Conservation (phyloP, 2,888 invertebrate species). For the Hirtodrosophila alboralis region DNA sequence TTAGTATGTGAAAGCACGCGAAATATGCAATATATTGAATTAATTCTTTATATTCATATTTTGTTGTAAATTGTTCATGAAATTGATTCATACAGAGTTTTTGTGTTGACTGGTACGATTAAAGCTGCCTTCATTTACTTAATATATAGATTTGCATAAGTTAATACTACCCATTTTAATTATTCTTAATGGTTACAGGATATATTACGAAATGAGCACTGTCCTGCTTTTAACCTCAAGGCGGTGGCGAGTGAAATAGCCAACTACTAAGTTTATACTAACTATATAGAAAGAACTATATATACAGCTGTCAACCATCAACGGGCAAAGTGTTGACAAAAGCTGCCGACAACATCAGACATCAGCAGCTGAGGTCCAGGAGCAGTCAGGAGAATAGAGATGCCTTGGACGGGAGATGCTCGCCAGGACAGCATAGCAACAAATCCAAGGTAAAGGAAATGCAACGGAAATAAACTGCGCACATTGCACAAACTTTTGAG, state of each 20-base stretch:
- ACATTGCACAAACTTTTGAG: conserved; percentile 73
- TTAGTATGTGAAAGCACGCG: no score
- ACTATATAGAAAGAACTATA: conserved; percentile 11
- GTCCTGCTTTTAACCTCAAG: conserved; percentile 5
- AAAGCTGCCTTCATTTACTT: no score
- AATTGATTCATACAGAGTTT: no score
- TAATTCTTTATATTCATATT: no score
- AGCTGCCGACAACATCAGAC: conserved; percentile 77
- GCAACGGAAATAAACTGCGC: conserved; percentile 79
- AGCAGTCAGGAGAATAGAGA: conserved; percentile 17
- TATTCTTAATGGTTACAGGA: no score
- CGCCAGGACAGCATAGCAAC: conserved; percentile 20
- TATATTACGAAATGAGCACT: no score
- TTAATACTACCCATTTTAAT: no score
- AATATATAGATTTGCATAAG: no score
- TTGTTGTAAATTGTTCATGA: no score
- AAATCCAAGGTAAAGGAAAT: conserved; percentile 72
- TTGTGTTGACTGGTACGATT: no score
- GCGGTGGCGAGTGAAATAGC: conserved; percentile 34
- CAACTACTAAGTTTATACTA: conserved; percentile 38
- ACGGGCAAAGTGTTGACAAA: conserved; percentile 77
- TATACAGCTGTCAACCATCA: conserved; percentile 70
- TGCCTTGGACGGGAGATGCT: conserved; percentile 29
- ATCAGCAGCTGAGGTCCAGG: conserved; percentile 73
- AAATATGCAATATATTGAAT: no score